These are phyloP conservation scores for Knipowitschia caucasica DNA, from an alignment of 2,797 vertebrate species.

Conservation along the genomic window DNA sequence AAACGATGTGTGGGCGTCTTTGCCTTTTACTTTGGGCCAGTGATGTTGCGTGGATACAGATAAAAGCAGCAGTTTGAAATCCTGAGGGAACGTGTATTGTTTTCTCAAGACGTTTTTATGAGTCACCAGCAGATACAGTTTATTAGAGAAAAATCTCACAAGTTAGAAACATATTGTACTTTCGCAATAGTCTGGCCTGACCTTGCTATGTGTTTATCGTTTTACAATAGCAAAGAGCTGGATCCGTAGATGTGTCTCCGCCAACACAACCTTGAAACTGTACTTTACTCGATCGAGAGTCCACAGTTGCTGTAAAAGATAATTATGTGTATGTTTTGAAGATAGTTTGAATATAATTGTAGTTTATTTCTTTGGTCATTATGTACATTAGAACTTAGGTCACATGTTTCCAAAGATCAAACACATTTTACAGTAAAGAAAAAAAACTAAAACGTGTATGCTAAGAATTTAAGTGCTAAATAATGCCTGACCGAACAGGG, in stretches of 20 bases:
- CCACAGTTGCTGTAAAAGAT: too few species aligned
- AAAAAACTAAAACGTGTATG: too few species aligned
- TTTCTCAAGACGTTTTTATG: constrained; percentile 1
- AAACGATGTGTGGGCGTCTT: not conserved
- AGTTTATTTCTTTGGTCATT: too few species aligned
- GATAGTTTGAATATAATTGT: too few species aligned
- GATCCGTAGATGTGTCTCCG: not conserved
- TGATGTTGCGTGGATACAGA: not conserved
- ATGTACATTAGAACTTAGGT: too few species aligned
- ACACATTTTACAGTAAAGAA: too few species aligned
- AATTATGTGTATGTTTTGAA: too few species aligned
- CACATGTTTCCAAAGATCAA: too few species aligned
- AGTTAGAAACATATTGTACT: not conserved
- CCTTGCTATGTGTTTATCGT: not conserved
- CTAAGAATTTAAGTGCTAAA: too few species aligned
- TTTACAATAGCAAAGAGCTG: not conserved
- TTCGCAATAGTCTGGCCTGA: not conserved
- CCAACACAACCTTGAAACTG: too few species aligned
- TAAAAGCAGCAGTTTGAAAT: not conserved
- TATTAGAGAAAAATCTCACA: not conserved
- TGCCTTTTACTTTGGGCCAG: not conserved
- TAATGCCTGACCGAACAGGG: too few species aligned
- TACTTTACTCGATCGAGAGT: too few species aligned
- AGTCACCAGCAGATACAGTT: not conserved
- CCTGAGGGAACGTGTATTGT: not conserved